Percentiles rank a stretch among this genome's conserved stretches.
These are phyloP conservation scores for Yponomeuta sedellus DNA, from an alignment of 2,888 invertebrate genomes.

Conservation along the genomic window DNA sequence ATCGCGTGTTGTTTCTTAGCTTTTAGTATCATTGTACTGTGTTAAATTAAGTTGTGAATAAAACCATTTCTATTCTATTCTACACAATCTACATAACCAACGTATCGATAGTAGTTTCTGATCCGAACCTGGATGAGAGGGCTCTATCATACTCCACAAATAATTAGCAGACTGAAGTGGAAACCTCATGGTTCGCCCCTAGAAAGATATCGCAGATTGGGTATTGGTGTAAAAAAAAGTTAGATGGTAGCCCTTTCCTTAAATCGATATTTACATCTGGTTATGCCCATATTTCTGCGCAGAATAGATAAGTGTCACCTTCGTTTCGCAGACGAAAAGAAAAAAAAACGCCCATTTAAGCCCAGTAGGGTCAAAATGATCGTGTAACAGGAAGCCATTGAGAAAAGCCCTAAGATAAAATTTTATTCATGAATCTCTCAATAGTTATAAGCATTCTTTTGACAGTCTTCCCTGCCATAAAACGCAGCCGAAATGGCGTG, in stretches of 20 bases:
- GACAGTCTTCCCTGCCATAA: conserved; percentile 46
- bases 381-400: neutral
- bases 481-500: conserved; percentile 31
- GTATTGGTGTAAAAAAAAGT: conserved; percentile 20
- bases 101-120: too few relatives aligned
- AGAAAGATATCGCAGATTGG: conserved; percentile 17
- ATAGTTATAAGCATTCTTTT: conserved; percentile 44
- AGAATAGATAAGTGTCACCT: neutral
- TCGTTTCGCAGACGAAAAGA: neutral
- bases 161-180: too few relatives aligned
- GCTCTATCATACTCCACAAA: too few relatives aligned
- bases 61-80: too few relatives aligned
- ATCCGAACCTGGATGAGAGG: too few relatives aligned
- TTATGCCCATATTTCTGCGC: neutral
- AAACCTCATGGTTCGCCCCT: too few relatives aligned
- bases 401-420: neutral
- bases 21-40: too few relatives aligned
- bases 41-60: too few relatives aligned
- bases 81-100: too few relatives aligned
- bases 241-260: neutral
- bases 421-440: conserved; percentile 37
- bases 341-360: neutral
- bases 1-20: too few relatives aligned
- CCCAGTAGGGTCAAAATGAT: neutral
- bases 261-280: neutral